Evolutionary conservation across 2,113 vertebrate species (phyloP).

Genomic region (Benitochromis conjunctus): DNA sequence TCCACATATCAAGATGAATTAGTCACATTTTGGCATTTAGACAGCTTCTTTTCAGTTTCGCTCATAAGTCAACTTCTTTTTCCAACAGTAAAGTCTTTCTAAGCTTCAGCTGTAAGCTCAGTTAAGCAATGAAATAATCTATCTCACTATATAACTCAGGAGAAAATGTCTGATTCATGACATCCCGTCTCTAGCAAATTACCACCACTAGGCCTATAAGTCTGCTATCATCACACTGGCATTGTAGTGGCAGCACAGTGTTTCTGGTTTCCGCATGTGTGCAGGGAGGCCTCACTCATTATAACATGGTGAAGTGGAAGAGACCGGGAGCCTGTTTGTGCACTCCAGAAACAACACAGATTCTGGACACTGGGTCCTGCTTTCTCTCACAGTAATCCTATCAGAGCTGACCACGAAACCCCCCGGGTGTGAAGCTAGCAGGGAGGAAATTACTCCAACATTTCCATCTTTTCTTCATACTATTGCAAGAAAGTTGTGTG

Average conservation of each 20-base stretch:
- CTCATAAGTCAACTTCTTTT: not conserved
- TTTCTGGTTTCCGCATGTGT: not conserved
- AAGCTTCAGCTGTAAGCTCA: not conserved
- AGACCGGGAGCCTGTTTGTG: not conserved
- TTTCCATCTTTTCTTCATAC: conserved; percentile 1
- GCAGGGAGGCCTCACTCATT: not conserved
- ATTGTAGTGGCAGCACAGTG: not conserved
- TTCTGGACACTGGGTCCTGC: not conserved
- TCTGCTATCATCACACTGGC: not conserved
- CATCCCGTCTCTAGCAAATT: not conserved
- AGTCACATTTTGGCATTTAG: not conserved
- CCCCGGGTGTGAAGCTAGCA: not conserved
- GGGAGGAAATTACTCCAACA: not conserved
- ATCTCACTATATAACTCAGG: not conserved
- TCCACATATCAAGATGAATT: not conserved
- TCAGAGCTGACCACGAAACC: not conserved
- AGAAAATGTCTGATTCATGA: conserved; percentile 4
- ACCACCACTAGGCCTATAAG: not conserved
- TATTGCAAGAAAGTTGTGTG: not conserved
- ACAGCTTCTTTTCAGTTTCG: not conserved
- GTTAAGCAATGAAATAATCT: not conserved
- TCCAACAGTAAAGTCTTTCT: not conserved
- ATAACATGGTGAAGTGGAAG: not conserved
- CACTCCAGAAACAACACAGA: conserved; percentile 17
- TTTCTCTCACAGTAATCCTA: not conserved